Conservation (phyloP, 2,888 invertebrate species). For the Diarsia mendica region DNA sequence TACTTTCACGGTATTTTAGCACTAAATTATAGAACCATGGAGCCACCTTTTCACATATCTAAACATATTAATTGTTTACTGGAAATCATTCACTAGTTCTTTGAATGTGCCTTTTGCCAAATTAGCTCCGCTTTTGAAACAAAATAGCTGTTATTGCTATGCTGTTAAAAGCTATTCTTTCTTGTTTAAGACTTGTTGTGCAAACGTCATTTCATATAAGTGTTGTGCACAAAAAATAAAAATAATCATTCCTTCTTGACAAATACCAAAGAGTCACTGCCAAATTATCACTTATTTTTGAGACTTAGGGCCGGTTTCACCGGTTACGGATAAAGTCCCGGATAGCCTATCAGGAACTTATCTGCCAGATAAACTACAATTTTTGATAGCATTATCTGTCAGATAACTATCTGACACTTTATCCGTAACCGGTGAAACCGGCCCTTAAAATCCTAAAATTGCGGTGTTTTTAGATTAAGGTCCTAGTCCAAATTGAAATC, state of each 20-base stretch:
- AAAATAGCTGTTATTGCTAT: slow-evolving; percentile 27
- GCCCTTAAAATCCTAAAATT: slow-evolving; percentile 25
- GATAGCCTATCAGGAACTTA: no score
- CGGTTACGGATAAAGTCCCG: no score
- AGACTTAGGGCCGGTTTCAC: no score
- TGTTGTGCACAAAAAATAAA: slow-evolving; percentile 57
- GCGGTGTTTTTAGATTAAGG: slow-evolving; percentile 36
- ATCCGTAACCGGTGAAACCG: no score
- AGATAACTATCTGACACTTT: no score
- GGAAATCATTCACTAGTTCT: slow-evolving; percentile 39
- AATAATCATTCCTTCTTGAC: slow-evolving; percentile 62
- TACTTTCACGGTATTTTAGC: slow-evolving; percentile 9
- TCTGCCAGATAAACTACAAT: no score
- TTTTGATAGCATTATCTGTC: no score
- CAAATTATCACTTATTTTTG: slow-evolving; percentile 44
- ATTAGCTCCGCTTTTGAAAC: slow-evolving; percentile 39
- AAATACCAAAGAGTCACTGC: slow-evolving; percentile 62
- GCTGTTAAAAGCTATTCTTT: slow-evolving; percentile 25
- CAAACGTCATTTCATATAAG: slow-evolving; percentile 32
- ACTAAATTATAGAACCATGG: slow-evolving; percentile 15
- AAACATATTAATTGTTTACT: slow-evolving; percentile 33
- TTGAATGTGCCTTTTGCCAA: slow-evolving; percentile 65
- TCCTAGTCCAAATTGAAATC: slow-evolving; percentile 21
- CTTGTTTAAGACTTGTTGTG: slow-evolving; percentile 30
- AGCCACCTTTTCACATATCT: slow-evolving; percentile 48